phyloP scores from a whole-genome alignment of 2,797 vertebrate species.

The Ctenopoma kingsleyae region DNA sequence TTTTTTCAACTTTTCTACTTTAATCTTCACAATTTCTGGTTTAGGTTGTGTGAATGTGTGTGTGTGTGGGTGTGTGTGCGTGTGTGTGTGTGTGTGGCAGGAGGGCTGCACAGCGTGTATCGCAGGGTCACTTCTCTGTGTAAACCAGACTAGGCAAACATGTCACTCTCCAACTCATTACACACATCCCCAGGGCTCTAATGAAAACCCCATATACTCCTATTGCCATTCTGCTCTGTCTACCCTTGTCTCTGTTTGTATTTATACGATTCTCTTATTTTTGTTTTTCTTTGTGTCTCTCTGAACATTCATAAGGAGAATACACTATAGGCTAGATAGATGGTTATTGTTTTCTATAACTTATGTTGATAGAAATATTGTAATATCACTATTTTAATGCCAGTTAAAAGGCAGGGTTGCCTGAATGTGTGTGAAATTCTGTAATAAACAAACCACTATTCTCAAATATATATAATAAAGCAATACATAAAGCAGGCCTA shows the following conservation, averaged over 20 bases:
- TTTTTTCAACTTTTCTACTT: not conserved
- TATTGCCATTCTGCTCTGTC: slow-evolving; percentile 25
- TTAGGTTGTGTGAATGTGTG: slow-evolving; percentile 19
- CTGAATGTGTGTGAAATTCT: not conserved
- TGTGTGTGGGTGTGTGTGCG: not conserved
- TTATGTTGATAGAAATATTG: slow-evolving; percentile 16
- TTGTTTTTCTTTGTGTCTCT: slow-evolving; percentile 10
- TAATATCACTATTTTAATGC: slow-evolving; percentile 5
- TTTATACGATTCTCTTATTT: slow-evolving; percentile 29
- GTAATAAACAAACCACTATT: slow-evolving; percentile 12
- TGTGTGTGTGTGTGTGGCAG: slow-evolving; percentile 7
- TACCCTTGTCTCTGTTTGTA: slow-evolving; percentile 14
- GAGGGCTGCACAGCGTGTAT: slow-evolving; percentile 44
- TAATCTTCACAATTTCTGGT: slow-evolving; percentile 7
- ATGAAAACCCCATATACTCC: slow-evolving; percentile 48
- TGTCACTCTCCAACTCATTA: slow-evolving; percentile 64
- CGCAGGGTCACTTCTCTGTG: slow-evolving; percentile 68
- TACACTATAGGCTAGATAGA: not conserved
- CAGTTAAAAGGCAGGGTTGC: slow-evolving; percentile 10
- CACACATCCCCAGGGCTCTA: slow-evolving; percentile 60
- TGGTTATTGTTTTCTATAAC: slow-evolving; percentile 4
- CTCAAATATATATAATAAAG: slow-evolving; percentile 8
- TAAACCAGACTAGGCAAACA: slow-evolving; percentile 65
- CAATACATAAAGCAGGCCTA: not conserved
- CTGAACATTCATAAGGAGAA: slow-evolving; percentile 12